phyloP scores from a whole-genome alignment of 2,113 vertebrate species.

The Myxocyprinus asiaticus region DNA sequence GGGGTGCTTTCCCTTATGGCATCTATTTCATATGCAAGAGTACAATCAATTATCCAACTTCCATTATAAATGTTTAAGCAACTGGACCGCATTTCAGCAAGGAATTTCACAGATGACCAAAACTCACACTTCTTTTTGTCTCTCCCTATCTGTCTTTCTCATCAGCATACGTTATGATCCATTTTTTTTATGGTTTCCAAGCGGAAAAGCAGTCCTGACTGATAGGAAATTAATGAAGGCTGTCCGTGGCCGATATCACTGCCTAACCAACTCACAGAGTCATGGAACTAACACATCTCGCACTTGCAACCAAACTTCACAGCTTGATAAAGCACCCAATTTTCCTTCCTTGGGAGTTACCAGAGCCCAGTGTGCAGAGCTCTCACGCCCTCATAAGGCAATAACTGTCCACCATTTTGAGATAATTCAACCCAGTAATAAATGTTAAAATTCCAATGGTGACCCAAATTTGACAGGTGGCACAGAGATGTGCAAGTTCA shows the following conservation, averaged over 20 bases:
- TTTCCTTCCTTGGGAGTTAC: slow-evolving; percentile 18
- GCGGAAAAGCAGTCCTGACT: slow-evolving; percentile 65
- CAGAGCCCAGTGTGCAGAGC: slow-evolving; percentile 14
- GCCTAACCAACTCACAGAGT: slow-evolving; percentile 20
- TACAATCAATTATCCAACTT: not conserved
- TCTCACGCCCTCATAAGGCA: slow-evolving; percentile 31
- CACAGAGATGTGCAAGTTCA: not conserved
- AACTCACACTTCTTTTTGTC: not conserved
- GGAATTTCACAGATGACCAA: not conserved
- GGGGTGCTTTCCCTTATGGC: too few relatives aligned
- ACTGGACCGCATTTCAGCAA: not conserved
- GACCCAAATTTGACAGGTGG: slow-evolving; percentile 44
- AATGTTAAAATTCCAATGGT: slow-evolving; percentile 3
- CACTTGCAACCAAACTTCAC: too few relatives aligned
- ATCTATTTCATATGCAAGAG: too few relatives aligned
- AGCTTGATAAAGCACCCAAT: slow-evolving; percentile 33
- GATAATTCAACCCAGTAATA: slow-evolving; percentile 39
- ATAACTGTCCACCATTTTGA: slow-evolving; percentile 27
- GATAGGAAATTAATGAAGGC: slow-evolving; percentile 69
- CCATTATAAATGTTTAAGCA: not conserved
- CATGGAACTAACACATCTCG: slow-evolving; percentile 28
- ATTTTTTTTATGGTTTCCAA: slow-evolving; percentile 24
- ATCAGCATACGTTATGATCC: slow-evolving; percentile 16
- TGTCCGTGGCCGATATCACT: slow-evolving; percentile 70
- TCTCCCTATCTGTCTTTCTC: not conserved